Percentiles rank a stretch among this genome's conserved stretches.
Evolutionary conservation across 2,797 vertebrate species (phyloP).

Genomic region (Macropodus opercularis): DNA sequence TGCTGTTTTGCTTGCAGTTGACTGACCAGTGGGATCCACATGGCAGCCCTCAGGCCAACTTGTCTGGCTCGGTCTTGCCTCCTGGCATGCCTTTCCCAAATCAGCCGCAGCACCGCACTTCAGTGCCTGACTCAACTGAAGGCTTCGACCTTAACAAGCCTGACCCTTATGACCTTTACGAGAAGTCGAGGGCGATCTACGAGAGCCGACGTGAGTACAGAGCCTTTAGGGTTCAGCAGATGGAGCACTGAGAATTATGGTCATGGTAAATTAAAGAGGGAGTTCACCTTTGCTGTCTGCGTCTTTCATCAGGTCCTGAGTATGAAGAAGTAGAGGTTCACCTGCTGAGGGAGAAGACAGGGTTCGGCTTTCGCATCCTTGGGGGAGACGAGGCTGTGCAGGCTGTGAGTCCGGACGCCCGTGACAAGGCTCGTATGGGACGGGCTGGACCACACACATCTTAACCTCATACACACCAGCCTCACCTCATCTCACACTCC

Average conservation of each 20-base stretch:
- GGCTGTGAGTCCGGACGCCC: slow-evolving; percentile 94
- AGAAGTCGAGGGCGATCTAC: slow-evolving; percentile 98
- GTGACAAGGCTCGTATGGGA: slow-evolving; percentile 89
- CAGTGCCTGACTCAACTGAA: slow-evolving; percentile 94
- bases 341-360: slow-evolving; percentile 97
- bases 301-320: slow-evolving; percentile 85
- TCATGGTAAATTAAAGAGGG: background rate
- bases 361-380: slow-evolving; percentile 98
- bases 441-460: slow-evolving; percentile 78
- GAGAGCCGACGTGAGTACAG: slow-evolving; percentile 97
- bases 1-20: slow-evolving; percentile 76
- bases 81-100: slow-evolving; percentile 90
- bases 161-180: slow-evolving; percentile 98
- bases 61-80: slow-evolving; percentile 86
- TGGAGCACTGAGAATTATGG: background rate
- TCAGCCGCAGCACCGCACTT: slow-evolving; percentile 89
- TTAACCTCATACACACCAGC: slow-evolving; percentile 56
- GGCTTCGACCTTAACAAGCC: slow-evolving; percentile 97
- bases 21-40: slow-evolving; percentile 95
- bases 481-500: slow-evolving; percentile 36
- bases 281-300: background rate
- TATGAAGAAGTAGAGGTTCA: slow-evolving; percentile 98
- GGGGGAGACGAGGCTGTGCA: slow-evolving; percentile 99
- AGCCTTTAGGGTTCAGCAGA: background rate
- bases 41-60: slow-evolving; percentile 92